phyloP scores from a whole-genome alignment of 2,113 vertebrate genomes.

The Amblyopsis rosae region DNA sequence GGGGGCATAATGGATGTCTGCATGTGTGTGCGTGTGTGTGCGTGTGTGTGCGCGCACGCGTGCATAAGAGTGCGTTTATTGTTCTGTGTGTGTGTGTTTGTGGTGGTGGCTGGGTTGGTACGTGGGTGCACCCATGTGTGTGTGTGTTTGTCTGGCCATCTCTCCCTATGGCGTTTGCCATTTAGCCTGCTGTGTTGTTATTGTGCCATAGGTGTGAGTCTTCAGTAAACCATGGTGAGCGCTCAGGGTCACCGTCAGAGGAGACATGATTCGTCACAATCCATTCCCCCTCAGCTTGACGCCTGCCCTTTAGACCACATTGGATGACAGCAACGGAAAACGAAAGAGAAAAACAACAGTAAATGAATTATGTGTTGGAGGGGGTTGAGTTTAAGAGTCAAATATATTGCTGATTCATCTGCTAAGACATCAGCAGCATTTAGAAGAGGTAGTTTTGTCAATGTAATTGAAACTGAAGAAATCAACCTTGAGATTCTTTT shows the following conservation, averaged over 20 bases:
- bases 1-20: constrained; percentile 32
- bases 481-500: constrained; percentile 45
- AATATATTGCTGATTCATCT: constrained; percentile 48
- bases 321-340: constrained; percentile 29
- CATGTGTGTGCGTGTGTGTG: background rate
- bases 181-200: constrained; percentile 6
- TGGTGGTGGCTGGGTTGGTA: background rate
- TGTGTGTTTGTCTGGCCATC: constrained; percentile 6
- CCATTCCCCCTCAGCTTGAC: constrained; percentile 43
- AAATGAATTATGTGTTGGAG: constrained; percentile 49
- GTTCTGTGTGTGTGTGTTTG: constrained; percentile 1
- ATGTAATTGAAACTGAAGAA: constrained; percentile 50
- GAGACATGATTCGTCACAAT: constrained; percentile 31
- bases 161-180: constrained; percentile 10
- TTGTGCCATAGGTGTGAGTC: constrained; percentile 17
- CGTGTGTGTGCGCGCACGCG: background rate
- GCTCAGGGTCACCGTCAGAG: constrained; percentile 17
- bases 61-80: background rate
- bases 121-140: constrained; percentile 1
- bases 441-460: constrained; percentile 34
- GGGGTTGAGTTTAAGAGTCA: constrained; percentile 37
- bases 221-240: background rate
- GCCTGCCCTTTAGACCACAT: constrained; percentile 54
- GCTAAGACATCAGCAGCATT: constrained; percentile 38
- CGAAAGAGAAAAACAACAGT: constrained; percentile 40